Evolutionary conservation across 2,797 vertebrate species (phyloP).

Genomic region (Iguana delicatissima): DNA sequence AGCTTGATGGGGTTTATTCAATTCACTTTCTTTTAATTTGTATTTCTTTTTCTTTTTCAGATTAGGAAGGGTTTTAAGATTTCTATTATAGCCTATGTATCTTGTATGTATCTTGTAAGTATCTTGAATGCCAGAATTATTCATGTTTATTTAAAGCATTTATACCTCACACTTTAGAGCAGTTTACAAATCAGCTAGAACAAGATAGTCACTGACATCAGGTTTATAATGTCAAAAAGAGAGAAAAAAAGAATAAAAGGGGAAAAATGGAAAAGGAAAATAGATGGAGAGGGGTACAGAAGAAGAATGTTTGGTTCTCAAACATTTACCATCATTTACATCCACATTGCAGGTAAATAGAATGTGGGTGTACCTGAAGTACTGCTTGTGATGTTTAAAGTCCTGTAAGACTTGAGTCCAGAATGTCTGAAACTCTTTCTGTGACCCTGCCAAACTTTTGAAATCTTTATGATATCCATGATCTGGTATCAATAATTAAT

Average conservation of each 20-base stretch:
- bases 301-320: too few species aligned
- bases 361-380: too few species aligned
- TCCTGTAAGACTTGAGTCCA: too few species aligned
- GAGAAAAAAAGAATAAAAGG: background rate
- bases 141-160: background rate
- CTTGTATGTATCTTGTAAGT: background rate
- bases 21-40: background rate
- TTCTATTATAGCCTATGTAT: background rate
- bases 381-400: too few species aligned
- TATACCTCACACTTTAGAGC: background rate
- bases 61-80: background rate
- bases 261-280: background rate
- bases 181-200: background rate
- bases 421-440: too few species aligned
- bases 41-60: background rate
- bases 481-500: too few species aligned
- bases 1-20: conserved; percentile 50
- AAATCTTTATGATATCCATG: too few species aligned
- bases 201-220: background rate
- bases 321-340: too few species aligned
- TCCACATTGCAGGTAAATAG: too few species aligned
- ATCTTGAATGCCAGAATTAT: background rate
- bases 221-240: background rate
- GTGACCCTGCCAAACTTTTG: too few species aligned
- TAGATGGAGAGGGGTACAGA: background rate